Evolutionary conservation across 2,797 vertebrate genomes (phyloP).

Genomic region (Sebastes umbrosus): DNA sequence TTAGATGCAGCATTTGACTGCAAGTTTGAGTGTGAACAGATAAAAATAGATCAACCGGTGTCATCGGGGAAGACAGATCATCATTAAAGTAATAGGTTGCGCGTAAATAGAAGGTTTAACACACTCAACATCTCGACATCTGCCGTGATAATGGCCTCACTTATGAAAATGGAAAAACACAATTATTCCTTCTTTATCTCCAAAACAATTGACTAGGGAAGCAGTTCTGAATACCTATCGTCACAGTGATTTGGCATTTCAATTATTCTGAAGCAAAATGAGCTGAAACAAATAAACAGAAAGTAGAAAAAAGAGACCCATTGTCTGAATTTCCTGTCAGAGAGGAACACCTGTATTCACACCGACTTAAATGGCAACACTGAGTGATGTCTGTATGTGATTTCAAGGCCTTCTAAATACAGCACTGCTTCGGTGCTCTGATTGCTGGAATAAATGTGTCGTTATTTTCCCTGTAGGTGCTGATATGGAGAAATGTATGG

Average conservation of each 20-base stretch:
- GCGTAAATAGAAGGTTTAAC: constrained; percentile 42
- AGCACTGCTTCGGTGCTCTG: constrained; percentile 1
- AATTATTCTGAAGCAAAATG: constrained; percentile 27
- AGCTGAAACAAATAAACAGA: constrained; percentile 9
- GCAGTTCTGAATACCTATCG: constrained; percentile 5
- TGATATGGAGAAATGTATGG: background rate
- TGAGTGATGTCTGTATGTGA: background rate
- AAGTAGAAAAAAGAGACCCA: background rate
- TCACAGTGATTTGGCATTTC: constrained; percentile 32
- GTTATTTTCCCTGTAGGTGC: constrained; percentile 16
- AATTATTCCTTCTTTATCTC: constrained; percentile 46
- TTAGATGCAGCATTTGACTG: constrained; percentile 7
- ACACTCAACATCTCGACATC: constrained; percentile 46
- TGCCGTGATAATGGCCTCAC: constrained; percentile 52
- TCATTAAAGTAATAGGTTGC: constrained; percentile 43
- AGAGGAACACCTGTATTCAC: background rate
- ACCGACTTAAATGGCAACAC: background rate
- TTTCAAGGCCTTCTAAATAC: background rate
- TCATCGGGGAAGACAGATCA: constrained; percentile 8
- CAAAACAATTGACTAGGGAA: constrained; percentile 28
- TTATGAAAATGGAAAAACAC: constrained; percentile 55
- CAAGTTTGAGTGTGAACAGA: constrained; percentile 12
- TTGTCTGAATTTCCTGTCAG: background rate
- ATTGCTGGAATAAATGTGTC: constrained; percentile 21
- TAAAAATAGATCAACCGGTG: constrained; percentile 29